Evolutionary conservation across 2,113 vertebrate genomes (phyloP), one percentile per base, ranked within the genome.

Genomic region (Pungitius pungitius): DNA sequence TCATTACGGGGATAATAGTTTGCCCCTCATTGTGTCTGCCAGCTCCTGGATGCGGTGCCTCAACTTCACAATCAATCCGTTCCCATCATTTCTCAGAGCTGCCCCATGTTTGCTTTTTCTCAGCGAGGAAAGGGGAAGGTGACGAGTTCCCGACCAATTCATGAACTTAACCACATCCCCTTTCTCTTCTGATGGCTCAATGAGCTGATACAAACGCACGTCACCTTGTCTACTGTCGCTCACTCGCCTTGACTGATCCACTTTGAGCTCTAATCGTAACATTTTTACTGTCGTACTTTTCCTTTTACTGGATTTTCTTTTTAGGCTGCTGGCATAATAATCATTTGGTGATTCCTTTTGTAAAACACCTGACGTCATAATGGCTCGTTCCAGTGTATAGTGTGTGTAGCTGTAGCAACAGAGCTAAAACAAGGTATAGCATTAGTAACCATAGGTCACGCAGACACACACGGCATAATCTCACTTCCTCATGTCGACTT

Each of bases 401-500:
- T 54, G 15, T 54, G 15, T 33, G 6, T 40, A 14, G 22, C 15
- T 55, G 7, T 20, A 60, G 43, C 13, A 13, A 10, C 1, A 18
- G 15, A 39, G 26, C 9, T 24, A 47, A 42, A 33, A 9, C 10
- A 9, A 22, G 8, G 6, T 40, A 8, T 35, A 35, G 33, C 33
- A 5, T 30, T 30, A 4, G 3, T 30, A 35, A 35, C 6, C 33
- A 35, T 6, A 35, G 3, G 5, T 12, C 2, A n/a, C 35, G 24
- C 24, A 15, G 13, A 30, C 39, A 71, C n/a, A 39, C 62, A 54
- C 12, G 65, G 10, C 60, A 37, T 69, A 75, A 79, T 83, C 59
- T 80, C 24, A 80, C 73, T 85, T 85, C 78, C 75, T 74, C 62
- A 78, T 83, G 66, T 66, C 42, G n/a, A 33, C 14, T n/a, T n/a